Evolutionary conservation across 2,797 vertebrate species (phyloP).

Genomic region (Acrossocheilus fasciatus): DNA sequence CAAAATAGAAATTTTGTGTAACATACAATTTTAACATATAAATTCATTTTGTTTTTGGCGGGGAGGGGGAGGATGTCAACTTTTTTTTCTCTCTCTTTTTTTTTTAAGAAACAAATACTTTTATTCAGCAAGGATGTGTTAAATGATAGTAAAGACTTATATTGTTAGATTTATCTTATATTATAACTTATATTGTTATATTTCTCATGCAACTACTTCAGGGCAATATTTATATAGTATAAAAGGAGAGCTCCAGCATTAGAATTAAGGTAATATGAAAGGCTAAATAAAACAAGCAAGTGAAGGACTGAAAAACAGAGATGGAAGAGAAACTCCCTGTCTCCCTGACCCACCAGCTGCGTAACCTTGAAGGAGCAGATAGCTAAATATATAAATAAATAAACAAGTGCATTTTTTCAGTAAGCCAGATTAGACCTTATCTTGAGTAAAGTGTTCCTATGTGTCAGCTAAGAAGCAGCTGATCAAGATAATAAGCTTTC

Average conservation of each 20-base stretch:
- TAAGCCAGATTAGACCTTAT: constrained; percentile 81
- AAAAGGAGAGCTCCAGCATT: neutral
- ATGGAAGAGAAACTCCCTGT: constrained; percentile 5
- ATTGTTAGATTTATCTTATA: no score
- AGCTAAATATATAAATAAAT: constrained; percentile 73
- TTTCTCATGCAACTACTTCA: neutral
- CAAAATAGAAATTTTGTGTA: no score
- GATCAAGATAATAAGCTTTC: constrained; percentile 78
- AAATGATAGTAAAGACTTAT: no score
- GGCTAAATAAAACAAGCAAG: neutral
- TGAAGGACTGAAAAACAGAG: neutral
- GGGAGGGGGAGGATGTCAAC: no score
- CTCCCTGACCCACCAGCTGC: constrained; percentile 53
- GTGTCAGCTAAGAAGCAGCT: constrained; percentile 71
- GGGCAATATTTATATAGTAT: neutral
- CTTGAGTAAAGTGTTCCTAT: constrained; percentile 75
- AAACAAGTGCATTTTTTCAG: constrained; percentile 46
- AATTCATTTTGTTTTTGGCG: no score
- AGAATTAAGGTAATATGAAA: neutral
- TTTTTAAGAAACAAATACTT: no score
- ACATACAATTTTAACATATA: no score
- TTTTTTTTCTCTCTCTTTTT: no score
- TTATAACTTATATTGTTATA: neutral
- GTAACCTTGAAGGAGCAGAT: constrained; percentile 78
- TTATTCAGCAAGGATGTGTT: no score